Percentiles rank a stretch among this genome's conserved stretches.
These are phyloP conservation scores for Python bivittatus DNA, from an alignment of 2,113 vertebrate genomes.

Conservation along the genomic window DNA sequence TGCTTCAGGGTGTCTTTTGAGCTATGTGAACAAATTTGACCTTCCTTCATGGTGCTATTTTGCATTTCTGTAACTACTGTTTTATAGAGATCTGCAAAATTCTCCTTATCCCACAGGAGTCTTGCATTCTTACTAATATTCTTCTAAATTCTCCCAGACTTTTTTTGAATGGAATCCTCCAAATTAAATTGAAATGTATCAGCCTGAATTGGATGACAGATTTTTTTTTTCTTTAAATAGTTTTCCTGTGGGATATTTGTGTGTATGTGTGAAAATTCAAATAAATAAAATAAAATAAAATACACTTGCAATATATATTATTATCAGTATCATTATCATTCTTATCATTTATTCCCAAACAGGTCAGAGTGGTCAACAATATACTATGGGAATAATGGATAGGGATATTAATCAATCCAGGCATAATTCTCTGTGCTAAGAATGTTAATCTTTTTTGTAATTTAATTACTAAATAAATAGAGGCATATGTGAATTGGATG, in stretches of 20 bases:
- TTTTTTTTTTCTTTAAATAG: not conserved
- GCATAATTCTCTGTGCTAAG: not conserved
- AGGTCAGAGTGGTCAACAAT: not conserved
- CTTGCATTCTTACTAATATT: not conserved
- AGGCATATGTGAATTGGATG: not conserved
- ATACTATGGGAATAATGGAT: not conserved
- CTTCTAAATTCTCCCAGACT: not conserved
- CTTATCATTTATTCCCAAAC: not conserved
- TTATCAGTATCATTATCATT: not conserved
- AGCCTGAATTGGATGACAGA: not conserved
- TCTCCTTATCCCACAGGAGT: not conserved
- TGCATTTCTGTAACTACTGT: not conserved
- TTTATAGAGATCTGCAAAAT: not conserved
- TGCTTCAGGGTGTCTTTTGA: not conserved
- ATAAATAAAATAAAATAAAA: not conserved
- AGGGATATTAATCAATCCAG: not conserved
- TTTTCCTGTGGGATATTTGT: not conserved
- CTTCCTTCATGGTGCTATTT: not conserved
- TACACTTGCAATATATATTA: not conserved
- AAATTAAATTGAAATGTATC: not conserved
- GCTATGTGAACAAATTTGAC: not conserved
- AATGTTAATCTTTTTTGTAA: not conserved
- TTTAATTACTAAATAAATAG: not conserved
- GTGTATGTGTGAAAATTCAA: not conserved
- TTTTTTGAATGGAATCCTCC: not conserved